Base-by-base conservation (phyloP, 2,888 invertebrate genomes). In the Sceliomorpha sp. region DNA sequence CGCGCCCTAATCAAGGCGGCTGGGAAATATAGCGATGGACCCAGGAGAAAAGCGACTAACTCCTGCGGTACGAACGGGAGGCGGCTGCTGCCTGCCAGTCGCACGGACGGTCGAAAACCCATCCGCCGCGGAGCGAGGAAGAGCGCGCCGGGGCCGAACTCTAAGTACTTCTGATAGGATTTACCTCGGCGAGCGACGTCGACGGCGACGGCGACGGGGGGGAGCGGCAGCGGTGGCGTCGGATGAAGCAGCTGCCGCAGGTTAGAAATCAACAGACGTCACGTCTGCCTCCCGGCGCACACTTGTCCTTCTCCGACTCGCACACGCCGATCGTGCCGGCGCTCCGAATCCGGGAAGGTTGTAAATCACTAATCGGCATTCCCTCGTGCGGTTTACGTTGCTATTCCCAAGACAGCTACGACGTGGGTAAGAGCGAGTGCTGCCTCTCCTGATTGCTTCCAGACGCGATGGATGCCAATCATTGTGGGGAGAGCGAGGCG, bases 291-390 rank as follows among this genome's bases (percentile, higher is more conserved):
- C 27, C 7, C 15, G 9, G 2, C 14, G 29, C 9, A 37, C 15
- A 6, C 24, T 20, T 39, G 37, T 36, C 58, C 31, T 37, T 15
- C 6, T 14, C n/a, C 32, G 29, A 24, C 58, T 50, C 34, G 59
- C 29, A 40, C 42, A n/a, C n/a, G n/a, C n/a, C n/a, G 62, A 66
- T 69, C 58, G 69, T 70, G 66, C 53, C n/a, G n/a, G n/a, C n/a
- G n/a, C 72, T 70, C 63, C 72, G 69, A 75, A 74, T 75, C 74
- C 73, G 78, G n/a, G 75, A 78, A 77, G 77, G 79, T 82, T 83
- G 81, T 85, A 84, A 85, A 85, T 85, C 83, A 81, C 81, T 85
- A 84, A 85, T 85, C 84, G 81, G 80, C 80, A 82, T 81, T 82
- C 81, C 71, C 79, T 50, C 37, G 72, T 70, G 76, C 56, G 48